These are phyloP conservation scores for Conchocele bisecta DNA, from an alignment of 2,888 invertebrate genomes.

Conservation along the genomic window DNA sequence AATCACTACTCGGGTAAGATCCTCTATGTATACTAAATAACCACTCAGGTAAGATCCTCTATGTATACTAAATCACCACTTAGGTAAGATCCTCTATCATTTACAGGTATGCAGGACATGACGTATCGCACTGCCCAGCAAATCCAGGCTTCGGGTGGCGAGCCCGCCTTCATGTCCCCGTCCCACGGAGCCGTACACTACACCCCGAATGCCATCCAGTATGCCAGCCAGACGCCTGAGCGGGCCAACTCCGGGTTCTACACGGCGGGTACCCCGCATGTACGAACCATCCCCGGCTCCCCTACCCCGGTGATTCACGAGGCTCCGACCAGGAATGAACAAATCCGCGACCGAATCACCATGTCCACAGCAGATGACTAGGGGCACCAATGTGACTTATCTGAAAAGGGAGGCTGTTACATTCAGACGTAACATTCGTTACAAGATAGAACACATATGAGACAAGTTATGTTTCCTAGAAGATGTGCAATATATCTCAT, in stretches of 20 bases:
- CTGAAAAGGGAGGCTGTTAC: too few relatives aligned
- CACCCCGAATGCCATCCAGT: slow-evolving; percentile 52
- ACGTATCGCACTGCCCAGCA: slow-evolving; percentile 63
- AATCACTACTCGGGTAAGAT: too few relatives aligned
- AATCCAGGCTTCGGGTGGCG: slow-evolving; percentile 53
- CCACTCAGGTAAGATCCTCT: too few relatives aligned
- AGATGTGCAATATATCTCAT: too few relatives aligned
- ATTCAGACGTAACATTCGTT: too few relatives aligned
- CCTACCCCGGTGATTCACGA: slow-evolving; percentile 60
- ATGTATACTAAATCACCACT: too few relatives aligned
- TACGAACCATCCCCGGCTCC: slow-evolving; percentile 20
- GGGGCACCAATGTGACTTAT: too few relatives aligned
- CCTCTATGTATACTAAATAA: too few relatives aligned
- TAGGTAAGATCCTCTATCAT: background rate
- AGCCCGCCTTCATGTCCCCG: slow-evolving; percentile 68
- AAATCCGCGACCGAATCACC: slow-evolving; percentile 64
- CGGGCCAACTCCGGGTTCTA: slow-evolving; percentile 71
- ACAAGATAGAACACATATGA: too few relatives aligned
- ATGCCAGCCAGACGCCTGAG: slow-evolving; percentile 61
- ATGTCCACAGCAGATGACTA: slow-evolving; percentile 44
- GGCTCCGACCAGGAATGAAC: slow-evolving; percentile 54
- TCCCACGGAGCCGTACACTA: slow-evolving; percentile 39
- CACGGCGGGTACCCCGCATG: slow-evolving; percentile 25
- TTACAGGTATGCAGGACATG: slow-evolving; percentile 58
- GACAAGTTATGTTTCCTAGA: too few relatives aligned